Conservation (phyloP, 1,140 invertebrate species). For the Andricus grossulariae region DNA sequence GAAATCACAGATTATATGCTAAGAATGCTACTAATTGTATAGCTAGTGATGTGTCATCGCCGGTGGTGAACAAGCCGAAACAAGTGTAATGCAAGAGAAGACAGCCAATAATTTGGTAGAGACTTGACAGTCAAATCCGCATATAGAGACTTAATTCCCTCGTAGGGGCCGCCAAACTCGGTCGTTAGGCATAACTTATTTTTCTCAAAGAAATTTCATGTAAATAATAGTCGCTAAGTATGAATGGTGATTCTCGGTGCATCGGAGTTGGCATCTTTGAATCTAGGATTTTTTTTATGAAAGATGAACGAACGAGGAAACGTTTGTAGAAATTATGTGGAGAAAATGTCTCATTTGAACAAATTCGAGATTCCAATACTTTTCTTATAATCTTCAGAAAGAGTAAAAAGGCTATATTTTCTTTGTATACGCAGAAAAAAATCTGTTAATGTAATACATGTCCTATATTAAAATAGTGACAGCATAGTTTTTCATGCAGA, state of each 20-base stretch:
- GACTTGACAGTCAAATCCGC: slow-evolving; percentile 1
- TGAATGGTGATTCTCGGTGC: slow-evolving; percentile 13
- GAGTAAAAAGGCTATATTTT: too few relatives aligned
- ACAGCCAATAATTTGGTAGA: background rate
- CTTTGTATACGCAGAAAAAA: too few relatives aligned
- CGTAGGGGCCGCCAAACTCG: slow-evolving; percentile 1
- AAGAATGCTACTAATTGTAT: background rate
- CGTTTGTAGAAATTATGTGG: too few relatives aligned
- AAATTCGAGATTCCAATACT: too few relatives aligned
- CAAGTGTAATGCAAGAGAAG: background rate
- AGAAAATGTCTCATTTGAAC: too few relatives aligned
- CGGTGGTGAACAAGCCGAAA: background rate
- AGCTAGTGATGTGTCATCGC: slow-evolving; percentile 18
- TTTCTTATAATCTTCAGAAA: too few relatives aligned
- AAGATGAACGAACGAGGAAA: too few relatives aligned
- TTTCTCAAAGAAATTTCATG: slow-evolving; percentile 55
- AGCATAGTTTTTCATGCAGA: too few relatives aligned
- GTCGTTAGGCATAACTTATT: slow-evolving; percentile 20
- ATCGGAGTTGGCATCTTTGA: slow-evolving; percentile 1
- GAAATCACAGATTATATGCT: background rate
- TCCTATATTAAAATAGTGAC: too few relatives aligned
- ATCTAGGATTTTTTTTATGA: too few relatives aligned
- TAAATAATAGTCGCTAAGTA: slow-evolving; percentile 59
- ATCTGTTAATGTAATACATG: too few relatives aligned
- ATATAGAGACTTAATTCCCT: slow-evolving; percentile 33